phyloP scores from a whole-genome alignment of 53 echinoderm and acorn worm genomes.

The Actinopyga echinites region DNA sequence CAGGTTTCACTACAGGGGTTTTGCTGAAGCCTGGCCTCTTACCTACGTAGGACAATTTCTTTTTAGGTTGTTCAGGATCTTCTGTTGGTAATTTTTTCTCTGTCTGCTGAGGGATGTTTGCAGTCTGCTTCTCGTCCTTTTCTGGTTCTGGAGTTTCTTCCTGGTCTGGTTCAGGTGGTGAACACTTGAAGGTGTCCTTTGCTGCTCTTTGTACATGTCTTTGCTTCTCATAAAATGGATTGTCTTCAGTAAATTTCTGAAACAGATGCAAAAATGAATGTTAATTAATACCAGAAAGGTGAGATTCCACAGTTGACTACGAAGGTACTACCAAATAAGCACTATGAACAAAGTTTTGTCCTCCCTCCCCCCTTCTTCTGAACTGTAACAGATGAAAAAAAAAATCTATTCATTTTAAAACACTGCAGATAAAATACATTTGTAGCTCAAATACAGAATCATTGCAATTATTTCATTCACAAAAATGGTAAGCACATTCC shows the following conservation, averaged over 20 bases:
- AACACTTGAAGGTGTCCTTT: conserved; percentile 34
- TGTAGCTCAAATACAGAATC: too few species aligned
- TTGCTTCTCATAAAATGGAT: conserved; percentile 80
- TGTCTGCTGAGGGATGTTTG: conserved; percentile 43
- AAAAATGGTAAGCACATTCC: conserved; percentile 3
- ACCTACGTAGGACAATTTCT: conserved; percentile 10
- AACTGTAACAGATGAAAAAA: too few species aligned
- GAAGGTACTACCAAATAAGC: too few species aligned
- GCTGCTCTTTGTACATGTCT: conserved; percentile 75
- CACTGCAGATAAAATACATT: too few species aligned
- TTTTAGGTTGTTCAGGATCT: not conserved
- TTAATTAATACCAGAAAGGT: not conserved
- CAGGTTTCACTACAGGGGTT: not conserved
- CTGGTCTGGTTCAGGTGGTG: conserved; percentile 35
- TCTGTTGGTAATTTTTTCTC: conserved; percentile 15
- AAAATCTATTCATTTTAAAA: too few species aligned
- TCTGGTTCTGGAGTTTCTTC: conserved; percentile 51
- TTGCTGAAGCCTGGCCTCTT: not conserved
- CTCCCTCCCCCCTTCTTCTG: too few species aligned
- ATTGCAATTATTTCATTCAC: not conserved
- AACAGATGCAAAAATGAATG: not conserved
- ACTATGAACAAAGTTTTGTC: too few species aligned
- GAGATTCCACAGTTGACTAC: too few species aligned
- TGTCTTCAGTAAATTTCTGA: conserved; percentile 90
- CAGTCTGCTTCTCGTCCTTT: conserved; percentile 21